A percentile compares a stretch with the other conserved stretches of the same genome.
Evolutionary conservation across 2,888 invertebrate genomes (phyloP).

Genomic region (Panzeria rudis): DNA sequence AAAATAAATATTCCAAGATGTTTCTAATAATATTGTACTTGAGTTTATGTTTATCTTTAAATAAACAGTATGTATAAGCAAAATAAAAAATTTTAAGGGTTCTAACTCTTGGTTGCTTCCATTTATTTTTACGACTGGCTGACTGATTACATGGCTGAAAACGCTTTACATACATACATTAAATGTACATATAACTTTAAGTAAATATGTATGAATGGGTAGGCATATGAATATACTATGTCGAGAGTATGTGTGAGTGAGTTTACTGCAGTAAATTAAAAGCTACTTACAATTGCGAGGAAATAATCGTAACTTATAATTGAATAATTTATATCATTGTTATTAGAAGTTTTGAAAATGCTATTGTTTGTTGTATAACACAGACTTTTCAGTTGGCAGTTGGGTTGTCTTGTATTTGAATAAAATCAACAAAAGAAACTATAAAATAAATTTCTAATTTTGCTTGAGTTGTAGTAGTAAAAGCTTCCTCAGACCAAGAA

Average conservation of each 20-base stretch:
- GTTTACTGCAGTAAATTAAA: constrained; percentile 53
- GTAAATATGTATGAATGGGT: not conserved
- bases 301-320: constrained; percentile 71
- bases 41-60: constrained; percentile 36
- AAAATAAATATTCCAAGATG: constrained; percentile 6
- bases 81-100: constrained; percentile 1
- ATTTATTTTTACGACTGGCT: not conserved
- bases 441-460: constrained; percentile 26
- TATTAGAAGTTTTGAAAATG: constrained; percentile 56
- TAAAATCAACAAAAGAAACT: constrained; percentile 31
- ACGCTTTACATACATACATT: not conserved
- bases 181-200: not conserved
- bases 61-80: not conserved
- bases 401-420: constrained; percentile 8
- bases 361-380: constrained; percentile 46
- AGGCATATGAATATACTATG: not conserved
- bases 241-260: not conserved
- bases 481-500: constrained; percentile 12
- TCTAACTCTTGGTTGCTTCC: not conserved
- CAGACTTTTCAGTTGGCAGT: not conserved
- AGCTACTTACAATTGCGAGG: constrained; percentile 55
- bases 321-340: constrained; percentile 73
- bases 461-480: not conserved
- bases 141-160: constrained; percentile 14
- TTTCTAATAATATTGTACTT: constrained; percentile 31